phyloP scores from a whole-genome alignment of 1,140 invertebrate genomes.

The Ceratitis capitata region DNA sequence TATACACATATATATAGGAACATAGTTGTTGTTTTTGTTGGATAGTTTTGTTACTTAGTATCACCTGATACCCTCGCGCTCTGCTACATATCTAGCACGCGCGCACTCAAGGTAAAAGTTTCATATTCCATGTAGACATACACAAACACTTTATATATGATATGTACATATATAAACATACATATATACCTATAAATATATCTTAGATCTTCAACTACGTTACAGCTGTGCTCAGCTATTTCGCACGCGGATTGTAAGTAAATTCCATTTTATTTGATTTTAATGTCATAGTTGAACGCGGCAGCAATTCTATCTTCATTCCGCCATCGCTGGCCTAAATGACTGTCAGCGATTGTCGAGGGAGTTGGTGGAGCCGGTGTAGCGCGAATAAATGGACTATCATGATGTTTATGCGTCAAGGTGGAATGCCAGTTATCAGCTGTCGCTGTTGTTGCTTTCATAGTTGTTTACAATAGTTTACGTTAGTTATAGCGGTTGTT shows the following conservation, averaged over 20 bases:
- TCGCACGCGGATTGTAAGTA: background rate
- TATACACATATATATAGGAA: background rate
- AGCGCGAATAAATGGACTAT: background rate
- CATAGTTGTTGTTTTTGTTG: background rate
- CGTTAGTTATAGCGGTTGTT: background rate
- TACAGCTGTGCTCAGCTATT: too few species aligned
- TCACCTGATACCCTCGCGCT: background rate
- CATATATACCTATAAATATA: background rate
- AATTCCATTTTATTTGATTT: constrained; percentile 18
- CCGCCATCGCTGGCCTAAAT: background rate
- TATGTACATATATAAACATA: background rate
- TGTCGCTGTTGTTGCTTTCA: too few species aligned
- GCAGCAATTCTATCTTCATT: background rate
- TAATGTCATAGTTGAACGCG: constrained; percentile 7
- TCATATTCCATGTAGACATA: background rate
- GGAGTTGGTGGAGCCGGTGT: background rate
- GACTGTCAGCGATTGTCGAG: background rate
- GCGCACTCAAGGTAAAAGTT: background rate
- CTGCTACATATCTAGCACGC: background rate
- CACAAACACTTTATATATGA: background rate
- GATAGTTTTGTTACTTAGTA: background rate
- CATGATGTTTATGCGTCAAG: background rate
- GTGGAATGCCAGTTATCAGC: background rate
- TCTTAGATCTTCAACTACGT: background rate
- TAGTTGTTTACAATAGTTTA: constrained; percentile 7